These are phyloP conservation scores for Willisornis vidua DNA, from an alignment of 2,113 vertebrate species.

Conservation along the genomic window DNA sequence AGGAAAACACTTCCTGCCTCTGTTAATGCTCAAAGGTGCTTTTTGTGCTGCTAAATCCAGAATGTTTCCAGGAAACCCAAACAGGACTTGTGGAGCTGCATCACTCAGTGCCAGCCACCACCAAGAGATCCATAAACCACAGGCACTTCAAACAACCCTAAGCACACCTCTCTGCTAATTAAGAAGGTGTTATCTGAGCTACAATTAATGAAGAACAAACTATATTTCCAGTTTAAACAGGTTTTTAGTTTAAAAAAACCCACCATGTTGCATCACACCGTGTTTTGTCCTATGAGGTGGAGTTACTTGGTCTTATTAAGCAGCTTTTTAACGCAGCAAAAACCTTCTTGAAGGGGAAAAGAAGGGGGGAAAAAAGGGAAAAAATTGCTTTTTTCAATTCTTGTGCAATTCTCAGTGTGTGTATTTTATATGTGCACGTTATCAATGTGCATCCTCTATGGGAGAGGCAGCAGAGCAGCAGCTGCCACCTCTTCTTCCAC, in stretches of 20 bases:
- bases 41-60: not conserved
- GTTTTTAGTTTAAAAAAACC: not conserved
- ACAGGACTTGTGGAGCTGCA: not conserved
- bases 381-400: not conserved
- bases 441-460: fast-evolving
- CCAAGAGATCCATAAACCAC: not conserved
- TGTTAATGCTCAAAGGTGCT: not conserved
- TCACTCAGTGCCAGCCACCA: not conserved
- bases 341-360: not conserved
- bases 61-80: not conserved
- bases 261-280: not conserved
- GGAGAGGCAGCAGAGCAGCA: not conserved
- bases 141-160: not conserved
- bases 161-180: not conserved
- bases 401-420: not conserved
- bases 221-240: not conserved
- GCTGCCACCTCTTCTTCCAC: conserved; percentile 23
- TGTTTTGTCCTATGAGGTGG: fast-evolving
- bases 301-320: not conserved
- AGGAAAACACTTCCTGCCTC: not conserved
- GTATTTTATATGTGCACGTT: not conserved
- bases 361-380: not conserved
- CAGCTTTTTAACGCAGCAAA: not conserved
- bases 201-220: not conserved
- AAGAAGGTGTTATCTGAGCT: not conserved